Percentiles rank a stretch among this genome's conserved stretches.
Conservation (phyloP, 2,888 invertebrate species). For the Caenorhabditis uteleia region DNA sequence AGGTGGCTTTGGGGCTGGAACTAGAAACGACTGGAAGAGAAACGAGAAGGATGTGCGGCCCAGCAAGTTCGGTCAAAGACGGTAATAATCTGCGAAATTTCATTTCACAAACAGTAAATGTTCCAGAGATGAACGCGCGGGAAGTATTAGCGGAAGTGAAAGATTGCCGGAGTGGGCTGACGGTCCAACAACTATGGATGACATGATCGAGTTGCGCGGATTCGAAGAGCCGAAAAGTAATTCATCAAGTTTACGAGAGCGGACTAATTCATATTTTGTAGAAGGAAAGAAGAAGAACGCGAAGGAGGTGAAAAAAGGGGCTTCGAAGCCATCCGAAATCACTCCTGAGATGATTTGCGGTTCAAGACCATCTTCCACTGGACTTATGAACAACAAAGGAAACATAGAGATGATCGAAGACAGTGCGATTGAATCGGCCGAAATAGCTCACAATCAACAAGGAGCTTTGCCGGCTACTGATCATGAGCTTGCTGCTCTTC, state of each 20-base stretch:
- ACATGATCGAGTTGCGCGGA: constrained; percentile 67
- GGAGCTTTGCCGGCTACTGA: constrained; percentile 40
- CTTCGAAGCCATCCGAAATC: constrained; percentile 3
- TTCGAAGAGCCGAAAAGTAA: constrained; percentile 65
- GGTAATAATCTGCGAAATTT: constrained; percentile 1
- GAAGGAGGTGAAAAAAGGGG: constrained; percentile 33
- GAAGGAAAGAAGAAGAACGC: constrained; percentile 35
- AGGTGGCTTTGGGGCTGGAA: constrained; percentile 11
- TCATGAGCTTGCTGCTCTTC: constrained; percentile 47
- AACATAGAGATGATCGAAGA: constrained; percentile 24
- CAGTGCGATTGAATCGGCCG: constrained; percentile 17
- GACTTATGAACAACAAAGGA: constrained; percentile 12
- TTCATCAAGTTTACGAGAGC: neutral
- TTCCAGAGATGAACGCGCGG: constrained; percentile 39
- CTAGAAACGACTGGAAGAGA: constrained; percentile 25
- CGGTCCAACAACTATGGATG: constrained; percentile 66
- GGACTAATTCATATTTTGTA: constrained; percentile 1
- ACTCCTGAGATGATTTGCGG: constrained; percentile 6
- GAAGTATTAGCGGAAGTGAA: constrained; percentile 44
- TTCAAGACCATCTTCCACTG: constrained; percentile 23
- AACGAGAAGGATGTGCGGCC: constrained; percentile 16
- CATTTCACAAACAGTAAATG: neutral
- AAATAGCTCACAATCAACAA: constrained; percentile 6
- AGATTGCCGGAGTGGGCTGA: constrained; percentile 69
- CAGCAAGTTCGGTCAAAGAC: constrained; percentile 13